A percentile compares a stretch with the other conserved stretches of the same genome.
Evolutionary conservation across 2,888 invertebrate species (phyloP).

Genomic region (Sthenelais limicola): DNA sequence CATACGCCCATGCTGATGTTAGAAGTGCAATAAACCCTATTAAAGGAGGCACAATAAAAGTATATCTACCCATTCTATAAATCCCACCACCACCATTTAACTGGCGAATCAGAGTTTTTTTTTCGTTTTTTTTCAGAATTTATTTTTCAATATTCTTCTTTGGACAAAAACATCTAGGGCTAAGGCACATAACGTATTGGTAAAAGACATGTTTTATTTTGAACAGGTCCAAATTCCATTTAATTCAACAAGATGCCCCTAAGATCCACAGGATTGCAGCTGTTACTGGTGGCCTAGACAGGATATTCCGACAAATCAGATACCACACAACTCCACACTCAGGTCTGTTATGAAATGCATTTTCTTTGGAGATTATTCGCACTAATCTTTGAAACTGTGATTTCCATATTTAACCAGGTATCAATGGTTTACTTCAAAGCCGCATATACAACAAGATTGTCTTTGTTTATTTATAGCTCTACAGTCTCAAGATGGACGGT

Average conservation of each 20-base stretch:
- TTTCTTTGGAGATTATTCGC: not conserved
- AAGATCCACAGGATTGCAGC: not conserved
- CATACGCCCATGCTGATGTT: no score
- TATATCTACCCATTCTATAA: no score
- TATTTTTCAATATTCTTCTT: no score
- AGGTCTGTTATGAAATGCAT: no score
- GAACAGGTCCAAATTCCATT: conserved; percentile 2
- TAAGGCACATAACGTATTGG: no score
- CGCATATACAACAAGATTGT: not conserved
- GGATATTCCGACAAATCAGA: not conserved
- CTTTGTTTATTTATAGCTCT: not conserved
- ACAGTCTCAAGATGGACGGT: not conserved
- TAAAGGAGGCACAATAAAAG: no score
- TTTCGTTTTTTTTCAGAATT: no score
- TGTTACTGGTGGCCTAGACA: not conserved
- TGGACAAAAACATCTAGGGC: no score
- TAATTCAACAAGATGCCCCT: conserved; percentile 7
- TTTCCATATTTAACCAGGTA: not conserved
- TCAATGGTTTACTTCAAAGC: not conserved
- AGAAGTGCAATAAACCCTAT: no score
- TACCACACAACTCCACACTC: not conserved
- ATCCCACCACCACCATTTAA: no score
- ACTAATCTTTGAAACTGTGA: not conserved
- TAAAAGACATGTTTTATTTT: no score
- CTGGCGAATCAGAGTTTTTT: no score